A percentile compares a stretch with the other conserved stretches of the same genome.
phyloP scores from a whole-genome alignment of 2,797 vertebrate genomes.

The Fistularia commersonii region DNA sequence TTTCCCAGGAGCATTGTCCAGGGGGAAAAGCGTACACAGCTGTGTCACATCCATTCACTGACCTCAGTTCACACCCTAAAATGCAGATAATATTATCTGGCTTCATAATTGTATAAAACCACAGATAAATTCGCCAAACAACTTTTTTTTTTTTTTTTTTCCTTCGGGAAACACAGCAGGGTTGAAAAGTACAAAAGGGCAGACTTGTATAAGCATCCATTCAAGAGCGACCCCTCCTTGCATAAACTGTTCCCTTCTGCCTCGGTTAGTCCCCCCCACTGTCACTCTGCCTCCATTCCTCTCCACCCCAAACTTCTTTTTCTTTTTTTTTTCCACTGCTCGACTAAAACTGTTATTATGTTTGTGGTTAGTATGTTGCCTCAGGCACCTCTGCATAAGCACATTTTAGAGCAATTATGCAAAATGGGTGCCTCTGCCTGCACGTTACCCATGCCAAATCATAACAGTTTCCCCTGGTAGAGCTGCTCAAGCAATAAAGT shows the following conservation, averaged over 20 bases:
- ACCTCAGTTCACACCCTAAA: constrained; percentile 48
- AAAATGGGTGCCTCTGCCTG: constrained; percentile 67
- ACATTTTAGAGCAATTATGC: constrained; percentile 74
- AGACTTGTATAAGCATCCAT: constrained; percentile 36
- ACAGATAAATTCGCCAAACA: constrained; percentile 28
- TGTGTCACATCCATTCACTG: constrained; percentile 57
- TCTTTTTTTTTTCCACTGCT: constrained; percentile 23
- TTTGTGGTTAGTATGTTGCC: constrained; percentile 64
- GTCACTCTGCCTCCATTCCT: constrained; percentile 7
- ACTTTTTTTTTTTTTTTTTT: no score
- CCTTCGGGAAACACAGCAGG: constrained; percentile 13
- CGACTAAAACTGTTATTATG: constrained; percentile 63
- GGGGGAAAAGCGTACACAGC: constrained; percentile 31
- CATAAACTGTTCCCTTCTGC: constrained; percentile 27
- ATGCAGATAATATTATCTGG: constrained; percentile 31
- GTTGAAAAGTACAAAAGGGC: constrained; percentile 32
- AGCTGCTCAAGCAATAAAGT: constrained; percentile 62
- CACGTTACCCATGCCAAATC: constrained; percentile 60
- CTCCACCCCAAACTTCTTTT: constrained; percentile 30
- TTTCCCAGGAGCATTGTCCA: constrained; percentile 46
- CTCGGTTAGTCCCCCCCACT: constrained; percentile 6
- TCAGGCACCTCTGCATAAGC: constrained; percentile 62
- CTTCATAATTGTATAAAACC: constrained; percentile 44
- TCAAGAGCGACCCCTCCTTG: constrained; percentile 33
- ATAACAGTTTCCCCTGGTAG: constrained; percentile 52